These are phyloP conservation scores for Otolemur garnettii DNA, from an alignment of 2,113 vertebrate species.

Conservation along the genomic window DNA sequence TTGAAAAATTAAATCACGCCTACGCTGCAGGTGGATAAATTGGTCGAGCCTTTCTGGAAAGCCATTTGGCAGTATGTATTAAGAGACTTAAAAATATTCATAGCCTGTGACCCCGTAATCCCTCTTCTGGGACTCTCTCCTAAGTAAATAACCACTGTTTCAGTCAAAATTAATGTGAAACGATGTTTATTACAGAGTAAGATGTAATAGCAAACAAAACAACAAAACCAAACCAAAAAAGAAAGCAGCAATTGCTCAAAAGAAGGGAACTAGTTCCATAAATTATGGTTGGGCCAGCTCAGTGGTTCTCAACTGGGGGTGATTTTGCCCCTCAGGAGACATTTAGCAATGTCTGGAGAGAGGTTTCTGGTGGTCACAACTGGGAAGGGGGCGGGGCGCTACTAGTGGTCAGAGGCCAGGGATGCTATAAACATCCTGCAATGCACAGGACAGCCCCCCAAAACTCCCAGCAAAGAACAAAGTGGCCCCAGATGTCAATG, in stretches of 20 bases:
- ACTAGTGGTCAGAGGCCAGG: neutral
- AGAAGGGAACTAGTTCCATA: neutral
- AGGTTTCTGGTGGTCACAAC: neutral
- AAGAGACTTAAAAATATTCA: conserved; percentile 60
- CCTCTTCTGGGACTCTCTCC: conserved; percentile 20
- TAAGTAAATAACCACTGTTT: conserved; percentile 62
- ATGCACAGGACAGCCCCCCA: neutral
- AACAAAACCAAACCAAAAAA: conserved; percentile 9
- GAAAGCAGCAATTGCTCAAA: neutral
- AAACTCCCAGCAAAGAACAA: neutral
- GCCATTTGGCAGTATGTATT: conserved; percentile 29
- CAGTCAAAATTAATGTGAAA: conserved; percentile 63
- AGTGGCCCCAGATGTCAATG: neutral
- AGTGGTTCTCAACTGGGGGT: neutral
- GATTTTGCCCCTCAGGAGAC: neutral
- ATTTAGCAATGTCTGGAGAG: neutral
- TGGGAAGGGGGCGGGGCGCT: neutral
- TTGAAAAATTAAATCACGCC: conserved; percentile 54
- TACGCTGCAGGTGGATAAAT: conserved; percentile 40
- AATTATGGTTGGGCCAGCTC: neutral
- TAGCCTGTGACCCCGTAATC: conserved; percentile 56
- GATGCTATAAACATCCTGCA: neutral
- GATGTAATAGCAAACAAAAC: conserved; percentile 49
- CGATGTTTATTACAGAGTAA: conserved; percentile 50
- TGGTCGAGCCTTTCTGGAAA: conserved; percentile 57